phyloP scores from a whole-genome alignment of 2,797 vertebrate species.

The Mormyrus proboscirostris region DNA sequence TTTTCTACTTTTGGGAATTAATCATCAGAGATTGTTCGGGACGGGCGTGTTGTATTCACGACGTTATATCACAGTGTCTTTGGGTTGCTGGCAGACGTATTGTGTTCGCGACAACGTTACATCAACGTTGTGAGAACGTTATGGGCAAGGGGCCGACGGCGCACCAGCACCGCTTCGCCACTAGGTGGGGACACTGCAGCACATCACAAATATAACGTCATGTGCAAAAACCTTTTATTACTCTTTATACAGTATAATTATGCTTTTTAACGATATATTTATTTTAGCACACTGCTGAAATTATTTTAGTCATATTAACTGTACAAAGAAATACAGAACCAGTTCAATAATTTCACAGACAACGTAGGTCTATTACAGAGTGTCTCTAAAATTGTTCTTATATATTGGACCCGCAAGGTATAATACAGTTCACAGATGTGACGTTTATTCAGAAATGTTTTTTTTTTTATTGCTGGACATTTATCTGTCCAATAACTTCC shows the following conservation, averaged over 20 bases:
- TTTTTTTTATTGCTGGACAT: neutral
- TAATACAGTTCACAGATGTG: neutral
- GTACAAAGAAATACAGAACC: neutral
- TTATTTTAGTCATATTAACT: conserved; percentile 5
- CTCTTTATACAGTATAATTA: neutral
- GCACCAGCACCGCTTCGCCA: neutral
- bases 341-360: neutral
- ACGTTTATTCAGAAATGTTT: neutral
- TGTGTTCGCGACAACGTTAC: neutral
- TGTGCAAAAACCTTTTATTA: neutral
- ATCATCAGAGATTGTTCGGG: neutral
- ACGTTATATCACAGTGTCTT: neutral
- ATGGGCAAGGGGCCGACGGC: too few species aligned
- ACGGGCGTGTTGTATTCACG: neutral
- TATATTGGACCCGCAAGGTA: neutral
- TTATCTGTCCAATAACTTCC: neutral
- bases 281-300: neutral
- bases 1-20: neutral
- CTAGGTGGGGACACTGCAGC: neutral
- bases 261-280: neutral
- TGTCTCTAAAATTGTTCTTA: conserved; percentile 9
- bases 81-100: neutral
- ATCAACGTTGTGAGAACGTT: neutral
- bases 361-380: conserved; percentile 5
- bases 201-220: neutral